These are phyloP conservation scores for Tachystola acroxantha DNA, from an alignment of 2,888 invertebrate species.

Conservation along the genomic window DNA sequence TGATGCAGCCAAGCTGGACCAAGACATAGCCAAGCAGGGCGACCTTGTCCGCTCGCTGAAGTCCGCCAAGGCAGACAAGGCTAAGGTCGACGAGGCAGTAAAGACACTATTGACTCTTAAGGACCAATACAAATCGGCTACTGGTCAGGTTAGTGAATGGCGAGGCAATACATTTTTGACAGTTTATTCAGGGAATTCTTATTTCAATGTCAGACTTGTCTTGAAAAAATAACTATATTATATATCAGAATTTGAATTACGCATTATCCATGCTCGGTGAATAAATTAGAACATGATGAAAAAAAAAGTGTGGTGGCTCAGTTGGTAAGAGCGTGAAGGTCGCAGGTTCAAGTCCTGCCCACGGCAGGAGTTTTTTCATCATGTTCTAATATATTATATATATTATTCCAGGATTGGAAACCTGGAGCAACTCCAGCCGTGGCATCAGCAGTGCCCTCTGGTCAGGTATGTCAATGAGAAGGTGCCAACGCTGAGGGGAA, in stretches of 20 bases:
- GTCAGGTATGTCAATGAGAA: slow-evolving; percentile 12
- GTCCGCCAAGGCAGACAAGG: slow-evolving; percentile 81
- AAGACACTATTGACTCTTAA: slow-evolving; percentile 83
- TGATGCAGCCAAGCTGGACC: slow-evolving; percentile 25
- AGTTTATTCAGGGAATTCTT: too few relatives aligned
- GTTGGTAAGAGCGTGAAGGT: too few relatives aligned
- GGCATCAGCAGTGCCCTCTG: slow-evolving; percentile 22
- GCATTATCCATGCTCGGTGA: too few relatives aligned
- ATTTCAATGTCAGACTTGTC: too few relatives aligned
- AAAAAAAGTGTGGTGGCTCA: too few relatives aligned
- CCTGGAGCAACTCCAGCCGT: slow-evolving; percentile 10
- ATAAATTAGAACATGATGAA: too few relatives aligned
- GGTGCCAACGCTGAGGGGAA: too few relatives aligned
- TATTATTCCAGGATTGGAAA: slow-evolving; percentile 15
- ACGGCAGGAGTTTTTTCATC: too few relatives aligned
- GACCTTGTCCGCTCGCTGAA: slow-evolving; percentile 84
- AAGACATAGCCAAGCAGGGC: slow-evolving; percentile 78
- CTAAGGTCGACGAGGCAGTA: slow-evolving; percentile 51
- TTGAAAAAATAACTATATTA: too few relatives aligned
- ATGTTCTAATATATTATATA: too few relatives aligned
- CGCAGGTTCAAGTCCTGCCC: too few relatives aligned
- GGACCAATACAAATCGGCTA: slow-evolving; percentile 82
- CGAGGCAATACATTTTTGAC: not conserved
- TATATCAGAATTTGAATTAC: too few relatives aligned
- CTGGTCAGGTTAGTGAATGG: slow-evolving; percentile 38